Percentiles rank a stretch among this genome's conserved stretches.
These are phyloP conservation scores for Cheilosia grossa DNA, from an alignment of 2,888 invertebrate species.

Conservation along the genomic window DNA sequence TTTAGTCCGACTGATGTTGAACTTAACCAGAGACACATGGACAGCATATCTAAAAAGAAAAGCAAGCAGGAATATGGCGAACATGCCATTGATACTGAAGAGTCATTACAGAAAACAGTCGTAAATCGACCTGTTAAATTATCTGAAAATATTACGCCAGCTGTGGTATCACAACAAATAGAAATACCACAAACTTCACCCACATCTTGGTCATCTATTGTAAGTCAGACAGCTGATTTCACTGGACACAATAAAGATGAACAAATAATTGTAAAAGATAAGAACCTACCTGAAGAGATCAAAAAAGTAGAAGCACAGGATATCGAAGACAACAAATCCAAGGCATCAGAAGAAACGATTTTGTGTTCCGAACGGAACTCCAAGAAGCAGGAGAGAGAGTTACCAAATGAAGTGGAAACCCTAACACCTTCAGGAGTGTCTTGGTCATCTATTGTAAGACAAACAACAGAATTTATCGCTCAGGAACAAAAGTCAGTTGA, in stretches of 20 bases:
- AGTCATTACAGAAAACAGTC: neutral
- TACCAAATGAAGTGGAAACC: neutral
- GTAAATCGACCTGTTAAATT: neutral
- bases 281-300: neutral
- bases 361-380: neutral
- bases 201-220: constrained; percentile 59
- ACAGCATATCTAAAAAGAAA: neutral
- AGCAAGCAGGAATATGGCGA: neutral
- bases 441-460: constrained; percentile 52
- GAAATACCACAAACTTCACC: neutral
- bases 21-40: neutral
- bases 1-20: neutral
- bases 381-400: neutral
- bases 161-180: neutral
- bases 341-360: neutral
- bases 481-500: neutral
- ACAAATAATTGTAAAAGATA: neutral
- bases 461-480: neutral
- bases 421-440: neutral
- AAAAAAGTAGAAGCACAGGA: neutral
- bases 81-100: neutral
- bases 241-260: constrained; percentile 74
- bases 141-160: neutral
- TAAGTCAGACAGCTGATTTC: constrained; percentile 76
- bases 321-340: neutral